Evolutionary conservation across 2,113 vertebrate genomes (phyloP), one percentile per base, ranked within the genome.

Genomic region (Hoplias malabaricus): DNA sequence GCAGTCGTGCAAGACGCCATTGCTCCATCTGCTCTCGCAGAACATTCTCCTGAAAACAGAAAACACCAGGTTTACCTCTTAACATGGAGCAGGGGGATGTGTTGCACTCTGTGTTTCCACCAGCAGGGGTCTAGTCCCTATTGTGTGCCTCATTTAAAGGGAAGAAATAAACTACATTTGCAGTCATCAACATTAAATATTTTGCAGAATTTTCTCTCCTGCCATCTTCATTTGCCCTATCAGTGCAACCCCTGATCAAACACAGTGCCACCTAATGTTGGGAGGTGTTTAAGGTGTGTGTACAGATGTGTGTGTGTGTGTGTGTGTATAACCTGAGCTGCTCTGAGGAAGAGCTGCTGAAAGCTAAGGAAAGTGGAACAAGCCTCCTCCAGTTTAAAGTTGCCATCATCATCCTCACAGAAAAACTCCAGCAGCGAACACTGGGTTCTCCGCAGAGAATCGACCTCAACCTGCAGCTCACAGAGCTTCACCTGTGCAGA

Each of bases 361-460:
- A 66, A 66, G 29, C 7, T 38, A 38, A 19, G 36, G 36, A 66
- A 66, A 12, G 63, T 66, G 16, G 38, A 13, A 19, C 65, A 67
- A 6, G 40, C 36, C 29, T 67, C 40, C 40, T 67, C 65, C 40
- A 67, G 40, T n/a, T 42, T 67, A 21, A 67, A 43, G 3, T 2
- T 5, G 12, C 25, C 40, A 4, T 67, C 65, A n/a, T 67, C 40
- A 43, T 67, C 65, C 25, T 67, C 65, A 67, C 65, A 67, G n/a
- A 67, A 25, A 33, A 67, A 67, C 23, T 67, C 65, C 65, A 27
- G 21, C 40, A 67, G 8, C 0, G 40, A 27, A 5, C 5, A 13
- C 40, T 67, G 65, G 23, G 65, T 40, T 5, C 27, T 8, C 13
- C 5, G 43, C 65, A 67, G 10, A 16, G 21, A 42, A 14, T 16